A percentile compares a stretch with the other conserved stretches of the same genome.
phyloP scores from a whole-genome alignment of 2,888 invertebrate genomes.

The Tillus elongatus region DNA sequence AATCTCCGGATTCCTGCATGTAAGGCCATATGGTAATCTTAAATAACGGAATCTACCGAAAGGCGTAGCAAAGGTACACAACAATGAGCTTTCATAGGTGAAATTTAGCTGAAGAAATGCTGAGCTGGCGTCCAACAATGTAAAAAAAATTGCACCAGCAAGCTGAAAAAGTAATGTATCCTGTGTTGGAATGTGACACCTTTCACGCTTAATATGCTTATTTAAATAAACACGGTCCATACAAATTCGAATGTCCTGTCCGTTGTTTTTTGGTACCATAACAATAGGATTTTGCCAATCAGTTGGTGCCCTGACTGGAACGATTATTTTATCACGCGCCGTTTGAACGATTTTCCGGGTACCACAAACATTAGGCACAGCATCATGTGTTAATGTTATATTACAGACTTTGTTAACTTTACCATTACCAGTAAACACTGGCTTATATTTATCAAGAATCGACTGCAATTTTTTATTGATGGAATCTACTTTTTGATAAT shows the following conservation, averaged over 20 bases:
- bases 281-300: slow-evolving; percentile 3
- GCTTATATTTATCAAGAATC: slow-evolving; percentile 1
- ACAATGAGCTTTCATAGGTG: slow-evolving; percentile 1
- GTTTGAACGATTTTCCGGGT: slow-evolving; percentile 1
- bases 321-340: slow-evolving; percentile 2
- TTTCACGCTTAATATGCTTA: slow-evolving; percentile 3
- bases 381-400: background rate
- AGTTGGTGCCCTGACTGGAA: background rate
- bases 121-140: slow-evolving; percentile 3
- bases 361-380: background rate
- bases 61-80: slow-evolving; percentile 1
- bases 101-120: slow-evolving; percentile 1
- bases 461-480: slow-evolving; percentile 1
- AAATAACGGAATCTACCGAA: slow-evolving; percentile 2
- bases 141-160: slow-evolving; percentile 1
- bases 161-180: background rate
- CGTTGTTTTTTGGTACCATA: slow-evolving; percentile 1
- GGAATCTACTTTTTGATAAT: slow-evolving; percentile 1
- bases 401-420: slow-evolving; percentile 2
- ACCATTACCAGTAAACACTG: background rate
- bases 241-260: slow-evolving; percentile 2
- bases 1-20: background rate
- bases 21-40: slow-evolving; percentile 4
- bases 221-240: slow-evolving; percentile 2
- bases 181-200: slow-evolving; percentile 2